Conservation (phyloP, 2,113 vertebrate genomes). For the Rhodinocichla rosea region DNA sequence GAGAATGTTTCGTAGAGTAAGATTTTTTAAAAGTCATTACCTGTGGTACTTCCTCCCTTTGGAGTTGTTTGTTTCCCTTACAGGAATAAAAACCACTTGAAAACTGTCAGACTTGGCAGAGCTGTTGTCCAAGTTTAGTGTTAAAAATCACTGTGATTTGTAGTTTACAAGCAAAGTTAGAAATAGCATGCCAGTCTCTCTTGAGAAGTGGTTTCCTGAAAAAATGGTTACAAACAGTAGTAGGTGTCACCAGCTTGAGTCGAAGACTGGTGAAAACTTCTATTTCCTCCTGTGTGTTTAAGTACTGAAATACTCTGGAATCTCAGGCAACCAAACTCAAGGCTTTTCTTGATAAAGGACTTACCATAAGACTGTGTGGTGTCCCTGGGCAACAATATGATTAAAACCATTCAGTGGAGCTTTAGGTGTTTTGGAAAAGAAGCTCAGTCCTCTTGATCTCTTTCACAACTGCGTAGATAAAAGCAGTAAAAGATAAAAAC, state of each 20-base stretch:
- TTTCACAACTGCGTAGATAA: not conserved
- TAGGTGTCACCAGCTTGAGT: not conserved
- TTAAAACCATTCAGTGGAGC: not conserved
- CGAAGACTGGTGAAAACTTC: not conserved
- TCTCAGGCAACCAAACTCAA: not conserved
- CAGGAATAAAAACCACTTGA: not conserved
- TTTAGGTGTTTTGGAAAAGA: not conserved
- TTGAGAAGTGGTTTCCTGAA: not conserved
- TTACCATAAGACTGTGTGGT: not conserved
- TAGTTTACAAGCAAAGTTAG: not conserved
- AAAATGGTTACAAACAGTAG: not conserved
- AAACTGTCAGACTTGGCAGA: not conserved
- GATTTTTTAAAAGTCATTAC: not conserved
- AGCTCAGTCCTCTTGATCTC: not conserved
- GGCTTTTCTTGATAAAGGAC: not conserved
- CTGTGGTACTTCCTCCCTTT: not conserved
- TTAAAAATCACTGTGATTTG: not conserved
- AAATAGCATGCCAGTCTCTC: not conserved
- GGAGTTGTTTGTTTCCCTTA: not conserved
- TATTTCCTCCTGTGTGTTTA: not conserved
- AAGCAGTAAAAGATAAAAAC: not conserved
- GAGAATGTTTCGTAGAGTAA: fast-evolving
- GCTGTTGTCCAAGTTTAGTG: not conserved
- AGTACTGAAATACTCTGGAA: not conserved
- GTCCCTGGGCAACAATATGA: not conserved